Percentiles rank a stretch among this genome's conserved stretches.
These are phyloP conservation scores for Empidonax alnorum DNA, from an alignment of 2,113 vertebrate genomes.

Conservation along the genomic window DNA sequence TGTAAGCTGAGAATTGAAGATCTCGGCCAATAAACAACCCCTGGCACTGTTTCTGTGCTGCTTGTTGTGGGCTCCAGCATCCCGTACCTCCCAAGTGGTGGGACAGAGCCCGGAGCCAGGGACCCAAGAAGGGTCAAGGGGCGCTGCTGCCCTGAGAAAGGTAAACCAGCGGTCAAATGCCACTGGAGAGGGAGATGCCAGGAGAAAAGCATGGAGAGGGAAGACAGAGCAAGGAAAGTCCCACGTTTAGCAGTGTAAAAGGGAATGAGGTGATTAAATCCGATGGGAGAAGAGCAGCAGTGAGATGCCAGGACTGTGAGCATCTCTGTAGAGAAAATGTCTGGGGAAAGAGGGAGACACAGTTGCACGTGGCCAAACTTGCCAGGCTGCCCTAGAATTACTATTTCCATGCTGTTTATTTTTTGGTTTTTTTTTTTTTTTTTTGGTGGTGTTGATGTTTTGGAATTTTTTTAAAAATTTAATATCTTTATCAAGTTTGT, in stretches of 20 bases:
- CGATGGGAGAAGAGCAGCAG: background rate
- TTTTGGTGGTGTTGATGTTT: background rate
- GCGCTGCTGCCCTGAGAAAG: background rate
- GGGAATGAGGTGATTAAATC: background rate
- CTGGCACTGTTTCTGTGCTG: background rate
- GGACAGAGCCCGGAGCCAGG: background rate
- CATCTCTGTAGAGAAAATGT: background rate
- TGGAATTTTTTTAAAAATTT: rapidly evolving
- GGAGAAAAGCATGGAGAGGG: background rate
- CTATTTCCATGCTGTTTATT: background rate
- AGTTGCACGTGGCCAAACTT: background rate
- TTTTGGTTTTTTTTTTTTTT: too few species aligned
- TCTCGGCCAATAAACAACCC: background rate
- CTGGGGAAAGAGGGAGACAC: background rate
- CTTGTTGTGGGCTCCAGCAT: background rate
- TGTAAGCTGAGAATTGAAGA: constrained; percentile 9
- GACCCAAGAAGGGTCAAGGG: background rate
- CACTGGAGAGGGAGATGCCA: background rate
- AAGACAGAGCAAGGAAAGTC: background rate
- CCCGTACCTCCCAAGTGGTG: constrained; percentile 38
- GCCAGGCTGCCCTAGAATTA: background rate
- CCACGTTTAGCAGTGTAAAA: background rate
- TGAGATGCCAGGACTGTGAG: background rate
- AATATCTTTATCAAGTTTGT: background rate
- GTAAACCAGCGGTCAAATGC: background rate